phyloP scores from a whole-genome alignment of 92 coral and sea anemone species.

The Plumapathes pennacea region DNA sequence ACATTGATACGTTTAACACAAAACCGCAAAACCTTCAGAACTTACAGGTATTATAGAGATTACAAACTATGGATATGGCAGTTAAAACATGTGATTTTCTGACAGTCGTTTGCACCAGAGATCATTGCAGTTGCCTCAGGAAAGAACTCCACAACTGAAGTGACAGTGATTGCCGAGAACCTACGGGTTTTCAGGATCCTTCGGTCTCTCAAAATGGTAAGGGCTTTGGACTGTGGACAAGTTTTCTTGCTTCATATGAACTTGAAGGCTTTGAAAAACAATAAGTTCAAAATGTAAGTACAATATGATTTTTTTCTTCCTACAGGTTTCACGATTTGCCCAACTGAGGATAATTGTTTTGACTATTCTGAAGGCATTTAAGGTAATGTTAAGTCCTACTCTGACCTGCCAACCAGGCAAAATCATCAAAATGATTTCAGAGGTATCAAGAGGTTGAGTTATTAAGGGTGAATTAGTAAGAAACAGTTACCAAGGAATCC shows the following conservation, averaged over 20 bases:
- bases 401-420: no score
- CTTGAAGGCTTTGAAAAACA: no score
- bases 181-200: constrained; percentile 91
- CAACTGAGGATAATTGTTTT: constrained; percentile 96
- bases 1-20: no score
- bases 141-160: constrained; percentile 67
- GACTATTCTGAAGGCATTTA: constrained; percentile 95
- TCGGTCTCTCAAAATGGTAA: constrained; percentile 89
- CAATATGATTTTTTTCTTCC: background rate
- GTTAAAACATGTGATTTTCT: no score
- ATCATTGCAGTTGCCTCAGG: constrained; percentile 79
- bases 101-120: constrained; percentile 95
- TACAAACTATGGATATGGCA: no score
- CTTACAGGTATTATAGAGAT: no score
- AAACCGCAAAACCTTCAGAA: no score
- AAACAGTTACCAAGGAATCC: no score
- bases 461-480: no score
- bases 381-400: constrained; percentile 74
- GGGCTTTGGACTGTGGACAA: background rate
- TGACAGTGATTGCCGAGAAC: constrained; percentile 93
- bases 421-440: no score
- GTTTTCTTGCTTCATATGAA: background rate
- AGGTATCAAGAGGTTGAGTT: no score
- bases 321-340: constrained; percentile 96
- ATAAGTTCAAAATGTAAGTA: no score